These are phyloP conservation scores for Molossus alvarezi DNA, from an alignment of 2,797 vertebrate species.

Conservation along the genomic window DNA sequence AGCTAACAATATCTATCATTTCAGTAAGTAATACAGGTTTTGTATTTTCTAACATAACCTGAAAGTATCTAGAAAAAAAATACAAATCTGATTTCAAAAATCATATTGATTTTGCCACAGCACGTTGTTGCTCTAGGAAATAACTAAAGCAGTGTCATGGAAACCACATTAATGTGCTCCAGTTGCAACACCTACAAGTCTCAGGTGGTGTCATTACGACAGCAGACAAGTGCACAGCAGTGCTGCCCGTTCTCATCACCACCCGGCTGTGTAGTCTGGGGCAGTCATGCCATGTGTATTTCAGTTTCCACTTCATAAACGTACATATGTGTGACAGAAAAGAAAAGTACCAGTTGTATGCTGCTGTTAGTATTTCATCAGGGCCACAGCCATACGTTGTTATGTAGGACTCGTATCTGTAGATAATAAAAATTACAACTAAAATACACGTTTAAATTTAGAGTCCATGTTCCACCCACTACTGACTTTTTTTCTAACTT, in stretches of 20 bases:
- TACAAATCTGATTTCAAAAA: neutral
- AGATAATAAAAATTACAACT: neutral
- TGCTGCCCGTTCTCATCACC: neutral
- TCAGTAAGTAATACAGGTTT: neutral
- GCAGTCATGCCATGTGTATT: neutral
- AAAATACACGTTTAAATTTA: neutral
- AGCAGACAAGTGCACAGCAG: neutral
- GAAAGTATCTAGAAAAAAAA: neutral
- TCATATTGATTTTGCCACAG: neutral
- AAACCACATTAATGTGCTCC: neutral
- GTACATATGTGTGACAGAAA: neutral
- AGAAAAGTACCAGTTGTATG: neutral
- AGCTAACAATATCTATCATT: neutral
- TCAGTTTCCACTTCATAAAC: conserved; percentile 1
- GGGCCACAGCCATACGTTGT: neutral
- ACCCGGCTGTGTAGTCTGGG: fast-evolving
- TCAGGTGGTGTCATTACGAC: neutral
- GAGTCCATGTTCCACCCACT: neutral
- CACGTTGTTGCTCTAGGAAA: neutral
- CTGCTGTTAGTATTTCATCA: neutral
- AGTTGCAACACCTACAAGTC: neutral
- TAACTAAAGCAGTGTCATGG: neutral
- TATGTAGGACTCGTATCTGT: neutral
- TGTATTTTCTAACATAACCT: conserved; percentile 23
- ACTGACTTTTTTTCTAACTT: neutral